Percentiles rank a stretch among this genome's conserved stretches.
Conservation (phyloP, 1,140 invertebrate genomes). For the Lepidotrigona ventralis region DNA sequence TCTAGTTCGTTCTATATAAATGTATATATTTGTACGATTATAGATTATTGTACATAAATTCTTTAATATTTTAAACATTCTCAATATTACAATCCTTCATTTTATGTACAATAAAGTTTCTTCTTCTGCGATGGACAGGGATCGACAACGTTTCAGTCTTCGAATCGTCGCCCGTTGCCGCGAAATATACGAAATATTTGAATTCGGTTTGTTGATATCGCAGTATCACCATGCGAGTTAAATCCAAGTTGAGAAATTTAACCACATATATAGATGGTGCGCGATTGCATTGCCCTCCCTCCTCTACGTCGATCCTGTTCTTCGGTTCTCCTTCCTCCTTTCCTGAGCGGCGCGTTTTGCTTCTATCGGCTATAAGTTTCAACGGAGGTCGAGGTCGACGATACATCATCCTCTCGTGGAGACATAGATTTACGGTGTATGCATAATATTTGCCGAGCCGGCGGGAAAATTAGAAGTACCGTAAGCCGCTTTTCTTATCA, state of each 20-base stretch:
- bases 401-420: constrained; percentile 73
- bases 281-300: constrained; percentile 40
- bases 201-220: constrained; percentile 28
- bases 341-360: neutral
- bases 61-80: neutral
- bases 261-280: neutral
- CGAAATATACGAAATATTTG: neutral
- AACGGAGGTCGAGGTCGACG: constrained; percentile 73
- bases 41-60: neutral
- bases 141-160: too few relatives aligned
- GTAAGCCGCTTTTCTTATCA: constrained; percentile 78
- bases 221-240: constrained; percentile 27
- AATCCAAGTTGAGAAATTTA: constrained; percentile 53
- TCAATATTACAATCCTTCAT: neutral
- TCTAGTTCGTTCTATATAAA: too few relatives aligned
- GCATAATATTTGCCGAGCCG: constrained; percentile 77
- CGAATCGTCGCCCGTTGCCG: neutral
- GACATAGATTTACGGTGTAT: constrained; percentile 77
- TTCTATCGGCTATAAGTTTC: constrained; percentile 70
- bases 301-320: constrained; percentile 35
- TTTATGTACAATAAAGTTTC: neutral
- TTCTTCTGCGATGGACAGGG: neutral
- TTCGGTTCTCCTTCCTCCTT: constrained; percentile 38
- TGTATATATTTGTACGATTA: too few relatives aligned
- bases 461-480: constrained; percentile 77